Evolutionary conservation across 2,888 invertebrate genomes (phyloP).

Genomic region (Notodonta dromedarius): DNA sequence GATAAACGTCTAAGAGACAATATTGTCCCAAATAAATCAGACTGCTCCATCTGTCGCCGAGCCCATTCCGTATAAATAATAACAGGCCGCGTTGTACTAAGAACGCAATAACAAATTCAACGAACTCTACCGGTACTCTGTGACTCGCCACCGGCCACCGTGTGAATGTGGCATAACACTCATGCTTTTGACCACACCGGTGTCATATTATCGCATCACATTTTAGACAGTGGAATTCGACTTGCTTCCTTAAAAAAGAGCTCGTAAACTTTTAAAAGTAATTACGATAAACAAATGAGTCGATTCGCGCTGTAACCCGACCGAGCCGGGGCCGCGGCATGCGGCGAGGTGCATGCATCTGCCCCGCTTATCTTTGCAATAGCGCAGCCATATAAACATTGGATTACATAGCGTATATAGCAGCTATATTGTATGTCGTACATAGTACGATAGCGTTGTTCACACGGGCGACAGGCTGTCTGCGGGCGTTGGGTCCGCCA

Average conservation of each 20-base stretch:
- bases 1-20: constrained; percentile 57
- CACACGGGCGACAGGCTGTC: constrained; percentile 82
- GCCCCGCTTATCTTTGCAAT: constrained; percentile 61
- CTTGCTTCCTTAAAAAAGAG: constrained; percentile 58
- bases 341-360: constrained; percentile 36
- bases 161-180: constrained; percentile 77
- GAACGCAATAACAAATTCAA: constrained; percentile 84
- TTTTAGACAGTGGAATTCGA: constrained; percentile 65
- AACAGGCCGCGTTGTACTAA: constrained; percentile 77
- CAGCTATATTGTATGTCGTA: constrained; percentile 66
- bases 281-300: constrained; percentile 44
- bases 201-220: constrained; percentile 74
- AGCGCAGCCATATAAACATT: constrained; percentile 66
- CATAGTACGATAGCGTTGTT: constrained; percentile 76
- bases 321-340: constrained; percentile 43
- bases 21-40: constrained; percentile 68
- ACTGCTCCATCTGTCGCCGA: constrained; percentile 69
- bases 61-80: constrained; percentile 71
- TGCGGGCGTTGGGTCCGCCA: constrained; percentile 69
- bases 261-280: constrained; percentile 47
- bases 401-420: constrained; percentile 63
- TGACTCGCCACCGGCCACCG: constrained; percentile 77
- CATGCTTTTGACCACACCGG: constrained; percentile 69
- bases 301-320: constrained; percentile 56
- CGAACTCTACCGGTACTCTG: constrained; percentile 82